Conservation (phyloP, 2,113 vertebrate species). For the Apteryx mantelli region DNA sequence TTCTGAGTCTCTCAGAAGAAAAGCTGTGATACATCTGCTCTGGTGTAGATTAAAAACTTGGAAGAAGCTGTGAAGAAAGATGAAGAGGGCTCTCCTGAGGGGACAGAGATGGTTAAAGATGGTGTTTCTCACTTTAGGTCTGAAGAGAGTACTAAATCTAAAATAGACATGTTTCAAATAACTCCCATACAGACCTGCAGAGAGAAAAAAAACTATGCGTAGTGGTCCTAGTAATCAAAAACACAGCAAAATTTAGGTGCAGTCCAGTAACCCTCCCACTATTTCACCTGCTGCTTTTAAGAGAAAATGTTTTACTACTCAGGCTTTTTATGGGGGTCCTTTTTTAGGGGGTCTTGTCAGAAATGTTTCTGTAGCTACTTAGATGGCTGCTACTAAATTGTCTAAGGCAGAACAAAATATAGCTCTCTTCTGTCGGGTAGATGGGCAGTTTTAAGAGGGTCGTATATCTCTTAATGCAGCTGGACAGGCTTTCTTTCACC, state of each 20-base stretch:
- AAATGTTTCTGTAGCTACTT: neutral
- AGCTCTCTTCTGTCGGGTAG: neutral
- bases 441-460: neutral
- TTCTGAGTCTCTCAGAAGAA: neutral
- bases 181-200: neutral
- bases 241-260: neutral
- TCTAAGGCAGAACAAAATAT: neutral
- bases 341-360: neutral
- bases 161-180: neutral
- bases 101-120: neutral
- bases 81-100: neutral
- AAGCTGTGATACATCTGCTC: neutral
- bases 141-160: neutral
- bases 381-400: constrained; percentile 27
- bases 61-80: neutral
- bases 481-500: neutral
- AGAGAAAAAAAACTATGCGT: neutral
- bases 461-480: constrained; percentile 32
- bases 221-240: neutral
- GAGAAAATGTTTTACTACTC: neutral
- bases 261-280: neutral
- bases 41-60: neutral
- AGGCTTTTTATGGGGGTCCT: neutral
- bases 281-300: constrained; percentile 9
- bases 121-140: neutral